Conservation (phyloP, 1,140 invertebrate genomes). For the Cyclargus thomasi region DNA sequence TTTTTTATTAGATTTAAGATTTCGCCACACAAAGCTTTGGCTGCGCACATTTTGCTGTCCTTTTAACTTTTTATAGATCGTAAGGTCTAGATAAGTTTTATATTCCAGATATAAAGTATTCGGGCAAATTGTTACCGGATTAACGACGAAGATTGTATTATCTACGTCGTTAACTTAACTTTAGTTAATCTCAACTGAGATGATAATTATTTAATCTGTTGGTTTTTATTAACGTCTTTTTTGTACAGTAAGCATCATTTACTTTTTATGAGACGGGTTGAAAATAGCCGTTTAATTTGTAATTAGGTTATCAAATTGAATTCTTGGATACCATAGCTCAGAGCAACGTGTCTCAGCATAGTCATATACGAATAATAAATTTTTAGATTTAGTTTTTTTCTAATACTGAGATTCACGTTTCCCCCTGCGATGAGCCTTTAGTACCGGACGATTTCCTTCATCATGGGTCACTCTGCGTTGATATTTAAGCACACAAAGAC, state of each 20-base stretch:
- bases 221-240: no score
- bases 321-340: not conserved
- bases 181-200: not conserved
- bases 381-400: constrained; percentile 6
- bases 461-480: no score
- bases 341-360: not conserved
- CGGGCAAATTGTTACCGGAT: not conserved
- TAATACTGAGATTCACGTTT: not conserved
- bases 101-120: not conserved
- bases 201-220: no score
- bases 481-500: no score
- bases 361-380: not conserved
- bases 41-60: not conserved
- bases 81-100: not conserved
- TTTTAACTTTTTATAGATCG: not conserved
- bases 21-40: no score
- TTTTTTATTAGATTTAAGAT: no score
- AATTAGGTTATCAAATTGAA: not conserved
- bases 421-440: not conserved
- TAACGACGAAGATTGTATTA: not conserved
- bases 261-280: no score
- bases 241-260: no score
- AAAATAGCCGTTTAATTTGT: no score
- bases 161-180: not conserved
- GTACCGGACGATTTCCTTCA: not conserved